A percentile compares a stretch with the other conserved stretches of the same genome.
Evolutionary conservation across 2,797 vertebrate genomes (phyloP).

Genomic region (Cirrhinus mrigala): DNA sequence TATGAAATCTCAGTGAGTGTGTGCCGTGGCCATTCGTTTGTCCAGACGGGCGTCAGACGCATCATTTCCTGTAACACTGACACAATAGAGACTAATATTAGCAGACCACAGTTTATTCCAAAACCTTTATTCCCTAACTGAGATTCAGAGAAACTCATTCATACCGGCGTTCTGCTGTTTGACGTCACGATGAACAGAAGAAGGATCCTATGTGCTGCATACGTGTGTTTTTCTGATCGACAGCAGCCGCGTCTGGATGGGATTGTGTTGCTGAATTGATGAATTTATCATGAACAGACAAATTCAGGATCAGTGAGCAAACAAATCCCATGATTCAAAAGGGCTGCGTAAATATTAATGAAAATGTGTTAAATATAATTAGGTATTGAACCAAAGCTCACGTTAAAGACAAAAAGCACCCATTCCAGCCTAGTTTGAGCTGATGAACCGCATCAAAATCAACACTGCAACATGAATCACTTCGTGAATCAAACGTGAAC

Average conservation of each 20-base stretch:
- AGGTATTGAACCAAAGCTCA: background rate
- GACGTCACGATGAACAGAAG: background rate
- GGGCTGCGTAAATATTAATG: background rate
- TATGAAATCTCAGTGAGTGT: background rate
- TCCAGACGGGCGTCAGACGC: background rate
- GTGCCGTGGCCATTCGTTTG: background rate
- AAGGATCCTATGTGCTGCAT: background rate
- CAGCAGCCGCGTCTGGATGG: too few relatives aligned
- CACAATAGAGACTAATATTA: conserved; percentile 23
- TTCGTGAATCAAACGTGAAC: background rate
- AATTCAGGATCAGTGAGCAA: background rate
- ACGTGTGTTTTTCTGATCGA: background rate
- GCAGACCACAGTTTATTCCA: background rate
- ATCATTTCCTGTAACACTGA: conserved; percentile 3
- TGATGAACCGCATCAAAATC: background rate
- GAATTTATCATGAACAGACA: background rate
- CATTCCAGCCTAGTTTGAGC: background rate
- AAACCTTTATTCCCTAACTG: background rate
- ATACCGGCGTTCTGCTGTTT: background rate
- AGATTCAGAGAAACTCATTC: background rate
- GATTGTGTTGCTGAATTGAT: background rate
- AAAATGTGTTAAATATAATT: background rate
- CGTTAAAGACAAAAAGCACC: background rate
- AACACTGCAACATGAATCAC: background rate
- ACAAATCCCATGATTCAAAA: background rate